Evolutionary conservation across 2,797 vertebrate species (phyloP), one percentile per base, ranked within the genome.

Genomic region (Podargus strigoides): DNA sequence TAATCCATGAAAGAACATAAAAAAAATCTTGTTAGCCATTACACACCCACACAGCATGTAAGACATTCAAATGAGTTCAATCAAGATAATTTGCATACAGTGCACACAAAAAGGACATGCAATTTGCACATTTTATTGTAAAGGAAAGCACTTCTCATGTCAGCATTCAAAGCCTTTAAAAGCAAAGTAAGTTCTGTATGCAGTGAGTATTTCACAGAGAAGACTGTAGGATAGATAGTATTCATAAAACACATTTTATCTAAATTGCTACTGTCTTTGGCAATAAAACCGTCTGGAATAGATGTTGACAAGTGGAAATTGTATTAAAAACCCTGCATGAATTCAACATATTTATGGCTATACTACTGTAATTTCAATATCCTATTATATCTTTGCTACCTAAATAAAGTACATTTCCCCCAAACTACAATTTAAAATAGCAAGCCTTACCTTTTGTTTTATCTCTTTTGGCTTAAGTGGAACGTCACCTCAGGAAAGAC

Each of bases 181-280:
- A 94, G 90, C 55, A 93, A 96, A 92, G 59, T 80, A 96, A 92
- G 59, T 80, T 90, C 70, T 82, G 8, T 70, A 39, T 47, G 20
- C 16, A 47, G 21, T 63, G 19, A 62, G 7, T 70, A 72, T 95
- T 96, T 96, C 91, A 79, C 32, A 85, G 52, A 58, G 42, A 89
- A 90, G n/a, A 39, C 85, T 82, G 49, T 27, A 72, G 83, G 89
- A 93, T 92, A 87, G 67, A 79, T 85, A 91, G 82, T 91, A 88
- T 91, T 96, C 89, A 90, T 96, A 96, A 96, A 97, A 94, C 90
- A 67, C 26, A 63, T 95, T 96, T 95, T 96, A 88, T 96, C 73
- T 95, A 94, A 94, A 86, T 95, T 90, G 59, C 66, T 84, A 64
- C 81, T 93, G 47, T 96, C 78, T 96, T 96, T 83, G 72, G 89